Percentiles rank a stretch among this genome's conserved stretches.
Conservation (phyloP, 2,888 invertebrate genomes). For the Oscheius myriophilus region DNA sequence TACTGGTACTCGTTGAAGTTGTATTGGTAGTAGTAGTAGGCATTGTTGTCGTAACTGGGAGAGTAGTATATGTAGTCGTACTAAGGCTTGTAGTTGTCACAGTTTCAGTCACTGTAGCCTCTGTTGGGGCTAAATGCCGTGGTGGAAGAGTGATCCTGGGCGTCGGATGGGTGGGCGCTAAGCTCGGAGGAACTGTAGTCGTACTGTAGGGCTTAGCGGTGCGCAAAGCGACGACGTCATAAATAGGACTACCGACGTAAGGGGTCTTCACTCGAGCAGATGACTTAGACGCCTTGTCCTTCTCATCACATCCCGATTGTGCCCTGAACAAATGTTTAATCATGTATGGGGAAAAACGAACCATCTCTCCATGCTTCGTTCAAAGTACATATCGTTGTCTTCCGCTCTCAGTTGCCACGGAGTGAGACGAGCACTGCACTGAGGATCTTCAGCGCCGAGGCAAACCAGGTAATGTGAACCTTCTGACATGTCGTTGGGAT, state of each 20-base stretch:
- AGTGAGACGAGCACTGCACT: constrained; percentile 23
- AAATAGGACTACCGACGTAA: neutral
- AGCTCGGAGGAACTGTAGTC: constrained; percentile 8
- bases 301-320: constrained; percentile 17
- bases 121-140: constrained; percentile 9
- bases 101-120: neutral
- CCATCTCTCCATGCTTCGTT: constrained; percentile 17
- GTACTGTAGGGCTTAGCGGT: constrained; percentile 20
- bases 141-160: constrained; percentile 24
- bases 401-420: constrained; percentile 21
- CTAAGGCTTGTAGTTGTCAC: neutral
- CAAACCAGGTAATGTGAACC: constrained; percentile 15
- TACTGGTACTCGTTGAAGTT: neutral
- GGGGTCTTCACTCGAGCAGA: neutral
- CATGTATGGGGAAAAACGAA: neutral
- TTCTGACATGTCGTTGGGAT: constrained; percentile 14
- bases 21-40: neutral
- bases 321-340: constrained; percentile 5
- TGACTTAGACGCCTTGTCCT: constrained; percentile 8
- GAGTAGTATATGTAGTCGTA: neutral
- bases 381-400: constrained; percentile 29
- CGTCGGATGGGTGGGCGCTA: constrained; percentile 18
- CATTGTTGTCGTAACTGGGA: neutral
- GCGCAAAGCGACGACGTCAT: constrained; percentile 6
- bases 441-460: constrained; percentile 26